These are phyloP conservation scores for Malurus leucopterus DNA, from an alignment of 2,797 vertebrate species.

Conservation along the genomic window DNA sequence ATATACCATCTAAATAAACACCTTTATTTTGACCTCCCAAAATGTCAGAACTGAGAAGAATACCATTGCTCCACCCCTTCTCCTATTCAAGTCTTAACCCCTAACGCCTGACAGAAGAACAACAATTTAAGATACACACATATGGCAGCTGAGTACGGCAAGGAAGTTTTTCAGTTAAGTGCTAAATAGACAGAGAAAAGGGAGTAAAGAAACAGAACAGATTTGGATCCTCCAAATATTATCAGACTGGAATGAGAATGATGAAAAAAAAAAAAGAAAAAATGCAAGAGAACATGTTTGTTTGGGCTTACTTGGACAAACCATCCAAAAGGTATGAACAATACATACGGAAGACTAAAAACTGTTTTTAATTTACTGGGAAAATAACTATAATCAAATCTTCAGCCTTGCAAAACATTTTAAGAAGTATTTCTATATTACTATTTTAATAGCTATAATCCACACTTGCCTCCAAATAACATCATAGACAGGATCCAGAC, in stretches of 20 bases:
- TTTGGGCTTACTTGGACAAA: not conserved
- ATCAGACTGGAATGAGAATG: not conserved
- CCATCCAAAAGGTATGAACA: not conserved
- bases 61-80: not conserved
- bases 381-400: not conserved
- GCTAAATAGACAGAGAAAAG: not conserved
- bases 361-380: not conserved
- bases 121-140: not conserved
- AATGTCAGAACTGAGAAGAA: not conserved
- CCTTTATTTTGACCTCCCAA: not conserved
- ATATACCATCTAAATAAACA: not conserved
- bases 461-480: slow-evolving; percentile 94
- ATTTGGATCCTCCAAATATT: not conserved
- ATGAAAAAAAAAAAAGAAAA: not conserved
- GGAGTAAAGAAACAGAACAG: not conserved
- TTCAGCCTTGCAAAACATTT: not conserved
- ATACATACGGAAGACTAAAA: not conserved
- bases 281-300: not conserved
- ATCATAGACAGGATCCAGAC: slow-evolving; percentile 97
- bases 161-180: not conserved
- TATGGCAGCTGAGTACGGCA: not conserved
- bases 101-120: not conserved
- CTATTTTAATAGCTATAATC: not conserved
- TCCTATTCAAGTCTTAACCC: not conserved
- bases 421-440: not conserved